phyloP scores from a whole-genome alignment of 2,797 vertebrate species.

The Anabacerthia variegaticeps region DNA sequence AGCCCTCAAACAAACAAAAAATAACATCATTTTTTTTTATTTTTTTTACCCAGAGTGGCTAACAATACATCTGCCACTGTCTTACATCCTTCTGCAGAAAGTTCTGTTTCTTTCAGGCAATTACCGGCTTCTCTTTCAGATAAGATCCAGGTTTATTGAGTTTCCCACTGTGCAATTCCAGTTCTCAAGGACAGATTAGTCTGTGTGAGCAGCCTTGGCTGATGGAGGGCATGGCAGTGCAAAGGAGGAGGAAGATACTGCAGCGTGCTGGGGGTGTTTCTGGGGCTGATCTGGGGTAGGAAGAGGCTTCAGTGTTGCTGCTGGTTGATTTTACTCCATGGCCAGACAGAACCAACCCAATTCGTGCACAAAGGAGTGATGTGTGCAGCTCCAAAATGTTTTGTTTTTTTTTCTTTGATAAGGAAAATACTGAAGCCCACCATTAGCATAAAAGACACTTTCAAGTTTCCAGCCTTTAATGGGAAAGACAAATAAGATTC shows the following conservation, averaged over 20 bases:
- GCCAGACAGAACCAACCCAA: not conserved
- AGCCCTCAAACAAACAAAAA: not conserved
- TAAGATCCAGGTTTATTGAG: constrained; percentile 47
- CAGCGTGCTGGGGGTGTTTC: rapidly evolving
- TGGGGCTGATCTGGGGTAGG: not conserved
- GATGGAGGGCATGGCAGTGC: not conserved
- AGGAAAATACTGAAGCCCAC: not conserved
- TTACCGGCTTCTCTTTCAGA: constrained; percentile 22
- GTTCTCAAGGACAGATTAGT: not conserved
- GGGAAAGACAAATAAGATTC: not conserved
- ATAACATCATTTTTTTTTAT: too few relatives aligned
- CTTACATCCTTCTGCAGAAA: not conserved
- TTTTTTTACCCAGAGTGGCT: not conserved
- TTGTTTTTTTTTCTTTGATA: not conserved
- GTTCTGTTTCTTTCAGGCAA: constrained; percentile 41
- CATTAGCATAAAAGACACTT: not conserved
- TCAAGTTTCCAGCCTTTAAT: not conserved
- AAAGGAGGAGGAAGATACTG: not conserved
- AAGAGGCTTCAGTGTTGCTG: not conserved
- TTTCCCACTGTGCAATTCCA: constrained; percentile 36
- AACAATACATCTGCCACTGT: not conserved
- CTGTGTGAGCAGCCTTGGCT: not conserved
- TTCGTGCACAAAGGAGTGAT: not conserved
- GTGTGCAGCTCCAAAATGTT: not conserved
- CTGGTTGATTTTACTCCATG: not conserved